phyloP scores from a whole-genome alignment of 2,888 invertebrate species.

The Idaea dimidiata region DNA sequence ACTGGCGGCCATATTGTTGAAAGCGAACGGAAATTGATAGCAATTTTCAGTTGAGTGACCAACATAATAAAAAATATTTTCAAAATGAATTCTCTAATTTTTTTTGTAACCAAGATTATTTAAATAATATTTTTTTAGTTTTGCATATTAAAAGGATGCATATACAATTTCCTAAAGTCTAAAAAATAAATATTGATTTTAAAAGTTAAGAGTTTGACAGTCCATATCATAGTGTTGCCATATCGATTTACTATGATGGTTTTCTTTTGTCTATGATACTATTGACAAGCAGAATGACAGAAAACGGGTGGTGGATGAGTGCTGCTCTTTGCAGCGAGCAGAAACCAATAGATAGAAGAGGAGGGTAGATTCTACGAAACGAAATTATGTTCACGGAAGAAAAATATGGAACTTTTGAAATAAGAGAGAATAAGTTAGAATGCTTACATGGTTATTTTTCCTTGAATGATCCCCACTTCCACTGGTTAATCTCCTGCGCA shows the following conservation, averaged over 20 bases:
- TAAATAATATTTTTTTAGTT: neutral
- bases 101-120: neutral
- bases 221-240: neutral
- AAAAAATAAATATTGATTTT: neutral
- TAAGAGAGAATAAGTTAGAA: no score
- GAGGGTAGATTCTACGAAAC: neutral
- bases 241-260: neutral
- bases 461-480: neutral
- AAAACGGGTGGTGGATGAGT: neutral
- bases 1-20: constrained; percentile 80
- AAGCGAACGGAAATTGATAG: constrained; percentile 69
- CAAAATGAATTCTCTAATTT: neutral
- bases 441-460: neutral
- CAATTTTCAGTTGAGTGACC: constrained; percentile 43
- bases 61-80: neutral
- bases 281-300: neutral
- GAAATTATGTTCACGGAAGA: no score
- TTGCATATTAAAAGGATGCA: neutral
- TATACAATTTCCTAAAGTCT: neutral
- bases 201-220: neutral
- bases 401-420: no score
- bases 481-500: neutral
- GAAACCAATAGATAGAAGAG: no score
- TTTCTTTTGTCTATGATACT: constrained; percentile 27
- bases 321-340: neutral